Evolutionary conservation across 2,797 vertebrate species (phyloP), one percentile per base, ranked within the genome.

Genomic region (Dipus sagitta): DNA sequence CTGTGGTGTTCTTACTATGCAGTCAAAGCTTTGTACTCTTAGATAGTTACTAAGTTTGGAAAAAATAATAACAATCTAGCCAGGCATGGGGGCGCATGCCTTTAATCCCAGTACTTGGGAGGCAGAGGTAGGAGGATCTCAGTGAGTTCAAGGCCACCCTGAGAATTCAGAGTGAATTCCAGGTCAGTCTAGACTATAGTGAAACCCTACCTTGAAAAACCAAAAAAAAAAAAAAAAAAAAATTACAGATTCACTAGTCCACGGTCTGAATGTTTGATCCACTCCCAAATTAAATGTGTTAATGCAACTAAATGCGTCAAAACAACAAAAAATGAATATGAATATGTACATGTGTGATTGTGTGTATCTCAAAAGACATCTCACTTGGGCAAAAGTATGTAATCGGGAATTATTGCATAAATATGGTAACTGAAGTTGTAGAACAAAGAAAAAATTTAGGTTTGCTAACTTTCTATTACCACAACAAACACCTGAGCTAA

Each of bases 321-420:
- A 6, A 15, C 10, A 5, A 60, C 21, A 77, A 14, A 13, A 13
- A 58, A 17, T 71, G 4, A 14, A 32, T 70, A 17, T 71, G 4
- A 14, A 32, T 70, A 4, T 47, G 11, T 85, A 4, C 21, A 30
- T n/a, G 12, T 77, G 28, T 23, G 52, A 67, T 9, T 47, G 47
- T 47, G 9, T 47, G 47, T 47, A 47, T 47, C 47, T 47, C 6
- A 47, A 47, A 47, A 47, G 11, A 47, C n/a, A 75, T 30, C 15
- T 32, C 4, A 79, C 5, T 52, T 28, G 18, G 8, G 13, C 88
- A 18, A 78, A 74, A 21, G 28, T 13, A 88, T 52, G 70, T 68
- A 67, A 42, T 82, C 90, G n/a, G 21, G 85, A 72, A 78, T 62
- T 26, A 70, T 70, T 88, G 23, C 21, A 74, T 32, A 91, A n/a